Percentiles rank a stretch among this genome's conserved stretches.
Evolutionary conservation across 2,113 vertebrate species (phyloP).

Genomic region (Melanostigma gelatinosum): DNA sequence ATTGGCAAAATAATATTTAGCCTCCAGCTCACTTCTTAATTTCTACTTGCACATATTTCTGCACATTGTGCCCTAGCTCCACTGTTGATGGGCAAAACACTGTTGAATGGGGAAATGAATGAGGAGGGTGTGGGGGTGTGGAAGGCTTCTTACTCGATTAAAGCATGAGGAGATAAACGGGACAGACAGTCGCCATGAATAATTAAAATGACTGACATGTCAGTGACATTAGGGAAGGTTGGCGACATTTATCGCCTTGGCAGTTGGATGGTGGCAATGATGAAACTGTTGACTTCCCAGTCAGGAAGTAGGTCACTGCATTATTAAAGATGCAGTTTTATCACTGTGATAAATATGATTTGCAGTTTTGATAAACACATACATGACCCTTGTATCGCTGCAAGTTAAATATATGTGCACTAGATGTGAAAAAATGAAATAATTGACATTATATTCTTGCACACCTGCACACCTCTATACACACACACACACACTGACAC

Average conservation of each 20-base stretch:
- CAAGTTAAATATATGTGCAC: slow-evolving; percentile 14
- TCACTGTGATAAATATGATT: slow-evolving; percentile 61
- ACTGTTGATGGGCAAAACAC: slow-evolving; percentile 27
- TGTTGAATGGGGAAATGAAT: slow-evolving; percentile 37
- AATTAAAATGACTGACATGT: slow-evolving; percentile 78
- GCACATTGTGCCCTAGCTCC: neutral
- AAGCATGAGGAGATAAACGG: slow-evolving; percentile 66
- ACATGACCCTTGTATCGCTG: slow-evolving; percentile 6
- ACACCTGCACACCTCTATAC: neutral
- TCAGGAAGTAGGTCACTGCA: slow-evolving; percentile 77
- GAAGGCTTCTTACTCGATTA: slow-evolving; percentile 70
- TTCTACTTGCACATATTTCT: neutral
- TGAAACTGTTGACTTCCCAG: slow-evolving; percentile 69
- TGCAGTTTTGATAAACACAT: slow-evolving; percentile 19
- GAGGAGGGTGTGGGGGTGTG: slow-evolving; percentile 10
- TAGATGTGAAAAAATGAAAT: neutral
- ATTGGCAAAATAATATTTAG: neutral
- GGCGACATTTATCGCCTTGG: slow-evolving; percentile 64
- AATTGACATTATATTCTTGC: slow-evolving; percentile 2
- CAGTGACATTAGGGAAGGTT: slow-evolving; percentile 71
- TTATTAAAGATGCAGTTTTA: slow-evolving; percentile 72
- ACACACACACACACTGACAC: slow-evolving; percentile 7
- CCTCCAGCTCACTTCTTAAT: neutral
- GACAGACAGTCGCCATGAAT: slow-evolving; percentile 76
- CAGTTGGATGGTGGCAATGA: slow-evolving; percentile 48